These are phyloP conservation scores for Tetramorium simillimum DNA, from an alignment of 1,140 invertebrate genomes.

Conservation along the genomic window DNA sequence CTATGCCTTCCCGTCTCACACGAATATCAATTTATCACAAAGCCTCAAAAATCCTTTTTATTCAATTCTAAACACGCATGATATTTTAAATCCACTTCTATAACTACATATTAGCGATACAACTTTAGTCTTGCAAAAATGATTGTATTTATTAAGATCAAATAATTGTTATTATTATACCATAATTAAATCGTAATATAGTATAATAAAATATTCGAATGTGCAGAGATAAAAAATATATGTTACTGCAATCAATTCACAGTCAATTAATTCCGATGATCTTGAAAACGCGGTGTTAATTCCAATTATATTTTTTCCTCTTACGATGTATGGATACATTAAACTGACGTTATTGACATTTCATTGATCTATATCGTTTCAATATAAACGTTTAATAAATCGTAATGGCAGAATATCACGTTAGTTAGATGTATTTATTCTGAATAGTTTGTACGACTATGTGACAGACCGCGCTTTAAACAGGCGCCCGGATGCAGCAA, in stretches of 20 bases:
- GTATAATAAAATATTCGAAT: background rate
- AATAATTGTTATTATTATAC: background rate
- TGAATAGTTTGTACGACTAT: constrained; percentile 8
- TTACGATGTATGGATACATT: background rate
- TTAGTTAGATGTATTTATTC: constrained; percentile 50
- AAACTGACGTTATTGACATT: background rate
- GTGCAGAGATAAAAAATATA: background rate
- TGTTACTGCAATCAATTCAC: background rate
- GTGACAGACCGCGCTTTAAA: constrained; percentile 47
- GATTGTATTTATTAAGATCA: background rate
- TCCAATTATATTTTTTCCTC: background rate
- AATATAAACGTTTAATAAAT: background rate
- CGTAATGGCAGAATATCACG: background rate
- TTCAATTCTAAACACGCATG: background rate
- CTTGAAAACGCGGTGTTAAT: background rate
- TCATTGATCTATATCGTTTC: background rate
- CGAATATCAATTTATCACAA: constrained; percentile 30
- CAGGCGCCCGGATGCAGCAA: background rate
- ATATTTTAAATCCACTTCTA: background rate
- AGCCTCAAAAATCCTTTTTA: background rate
- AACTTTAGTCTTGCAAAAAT: background rate
- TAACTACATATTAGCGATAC: background rate
- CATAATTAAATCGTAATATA: background rate
- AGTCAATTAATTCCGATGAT: background rate
- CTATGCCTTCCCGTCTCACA: background rate